Percentiles rank a stretch among this genome's conserved stretches.
phyloP scores from a whole-genome alignment of 2,113 vertebrate genomes.

The Rutilus rutilus region DNA sequence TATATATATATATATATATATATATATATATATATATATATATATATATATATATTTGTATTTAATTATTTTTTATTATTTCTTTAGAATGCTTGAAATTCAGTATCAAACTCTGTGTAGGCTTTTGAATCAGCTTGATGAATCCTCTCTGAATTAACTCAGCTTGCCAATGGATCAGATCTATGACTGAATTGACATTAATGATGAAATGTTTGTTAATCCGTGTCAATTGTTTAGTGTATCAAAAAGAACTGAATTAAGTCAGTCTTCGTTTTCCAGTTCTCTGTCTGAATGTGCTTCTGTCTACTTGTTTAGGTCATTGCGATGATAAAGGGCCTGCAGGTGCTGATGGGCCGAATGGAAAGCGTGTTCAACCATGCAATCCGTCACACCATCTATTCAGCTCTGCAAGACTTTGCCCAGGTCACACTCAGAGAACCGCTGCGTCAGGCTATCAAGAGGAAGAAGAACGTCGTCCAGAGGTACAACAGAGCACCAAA shows the following conservation, averaged over 20 bases:
- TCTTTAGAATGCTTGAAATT: not conserved
- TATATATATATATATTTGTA: no score
- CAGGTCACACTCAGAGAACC: conserved; percentile 86
- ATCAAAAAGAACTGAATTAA: not conserved
- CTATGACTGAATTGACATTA: not conserved
- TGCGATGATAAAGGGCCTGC: conserved; percentile 90
- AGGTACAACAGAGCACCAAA: conserved; percentile 70
- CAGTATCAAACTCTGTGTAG: not conserved
- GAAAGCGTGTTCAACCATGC: conserved; percentile 91
- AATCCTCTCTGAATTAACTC: not conserved
- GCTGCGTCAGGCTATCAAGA: conserved; percentile 86
- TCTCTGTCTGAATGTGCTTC: not conserved
- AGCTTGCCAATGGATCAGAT: not conserved
- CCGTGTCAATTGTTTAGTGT: not conserved
- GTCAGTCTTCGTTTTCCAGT: not conserved
- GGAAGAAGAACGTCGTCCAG: conserved; percentile 89
- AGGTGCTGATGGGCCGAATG: conserved; percentile 90
- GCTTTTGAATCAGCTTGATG: not conserved
- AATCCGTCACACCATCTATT: conserved; percentile 87
- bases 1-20: no score
- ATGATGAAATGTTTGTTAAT: no score
- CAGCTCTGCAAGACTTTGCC: conserved; percentile 87
- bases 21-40: no score
- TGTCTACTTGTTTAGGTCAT: conserved; percentile 76
- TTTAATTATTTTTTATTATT: not conserved